These are phyloP conservation scores for Sebastes diploproa DNA, from an alignment of 2,797 vertebrate species.

Conservation along the genomic window DNA sequence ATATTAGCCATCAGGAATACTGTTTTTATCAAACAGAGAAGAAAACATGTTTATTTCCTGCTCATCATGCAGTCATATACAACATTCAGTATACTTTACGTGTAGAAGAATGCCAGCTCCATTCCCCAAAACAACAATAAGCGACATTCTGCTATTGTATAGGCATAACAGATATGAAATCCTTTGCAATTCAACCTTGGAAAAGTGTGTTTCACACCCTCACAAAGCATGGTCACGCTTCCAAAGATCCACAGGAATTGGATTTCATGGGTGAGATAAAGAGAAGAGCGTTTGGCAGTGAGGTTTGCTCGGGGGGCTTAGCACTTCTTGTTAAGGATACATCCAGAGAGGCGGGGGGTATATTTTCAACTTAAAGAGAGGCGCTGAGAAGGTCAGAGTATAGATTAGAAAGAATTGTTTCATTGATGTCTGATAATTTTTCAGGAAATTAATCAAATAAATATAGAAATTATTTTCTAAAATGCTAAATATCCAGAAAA, in stretches of 20 bases:
- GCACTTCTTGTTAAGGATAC: conserved; percentile 40
- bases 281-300: conserved; percentile 41
- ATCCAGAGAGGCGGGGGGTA: not conserved
- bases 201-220: conserved; percentile 50
- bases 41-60: not conserved
- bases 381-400: conserved; percentile 41
- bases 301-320: conserved; percentile 47
- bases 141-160: conserved; percentile 14
- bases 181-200: conserved; percentile 21
- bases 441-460: not conserved
- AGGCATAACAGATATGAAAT: conserved; percentile 10
- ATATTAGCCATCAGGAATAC: not conserved
- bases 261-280: conserved; percentile 67
- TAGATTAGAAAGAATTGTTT: conserved; percentile 19
- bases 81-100: not conserved
- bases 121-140: conserved; percentile 14
- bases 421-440: not conserved
- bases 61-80: not conserved
- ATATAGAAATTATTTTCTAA: not conserved
- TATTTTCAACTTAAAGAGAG: conserved; percentile 21
- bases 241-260: conserved; percentile 55
- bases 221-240: conserved; percentile 51
- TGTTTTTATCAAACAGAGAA: not conserved
- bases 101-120: not conserved
- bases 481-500: not conserved